phyloP scores from a whole-genome alignment of 2,888 invertebrate genomes.

The Fissipunctia ypsillon region DNA sequence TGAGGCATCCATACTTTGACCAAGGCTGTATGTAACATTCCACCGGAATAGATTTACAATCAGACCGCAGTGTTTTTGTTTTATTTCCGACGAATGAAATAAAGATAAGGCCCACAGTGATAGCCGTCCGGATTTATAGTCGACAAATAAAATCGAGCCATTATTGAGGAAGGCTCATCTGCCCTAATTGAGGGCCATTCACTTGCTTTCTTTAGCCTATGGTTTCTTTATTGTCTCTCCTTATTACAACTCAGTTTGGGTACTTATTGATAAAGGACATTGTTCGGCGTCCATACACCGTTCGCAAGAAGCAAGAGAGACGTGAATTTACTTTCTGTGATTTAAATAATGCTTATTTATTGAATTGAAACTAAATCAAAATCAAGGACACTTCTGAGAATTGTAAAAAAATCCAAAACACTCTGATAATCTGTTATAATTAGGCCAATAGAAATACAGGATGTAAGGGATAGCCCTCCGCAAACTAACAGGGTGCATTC shows the following conservation, averaged over 20 bases:
- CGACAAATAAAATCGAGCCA: slow-evolving; percentile 63
- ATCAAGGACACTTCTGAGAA: no score
- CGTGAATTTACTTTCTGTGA: no score
- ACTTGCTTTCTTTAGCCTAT: slow-evolving; percentile 43
- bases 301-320: no score
- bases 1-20: slow-evolving; percentile 13
- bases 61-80: slow-evolving; percentile 56
- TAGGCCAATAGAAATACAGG: no score
- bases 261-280: slow-evolving; percentile 9
- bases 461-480: no score
- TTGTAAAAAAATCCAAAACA: no score
- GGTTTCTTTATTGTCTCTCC: slow-evolving; percentile 35
- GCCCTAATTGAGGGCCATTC: slow-evolving; percentile 61
- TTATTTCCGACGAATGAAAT: slow-evolving; percentile 65
- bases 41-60: slow-evolving; percentile 57
- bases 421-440: no score
- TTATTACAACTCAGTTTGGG: slow-evolving; percentile 16
- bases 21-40: slow-evolving; percentile 42
- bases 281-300: no score
- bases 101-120: slow-evolving; percentile 65
- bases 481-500: no score
- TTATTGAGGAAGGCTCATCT: slow-evolving; percentile 55
- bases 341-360: no score
- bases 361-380: no score
- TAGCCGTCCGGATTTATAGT: slow-evolving; percentile 62